phyloP scores from a whole-genome alignment of 2,888 invertebrate species.

The Lymantria dispar region DNA sequence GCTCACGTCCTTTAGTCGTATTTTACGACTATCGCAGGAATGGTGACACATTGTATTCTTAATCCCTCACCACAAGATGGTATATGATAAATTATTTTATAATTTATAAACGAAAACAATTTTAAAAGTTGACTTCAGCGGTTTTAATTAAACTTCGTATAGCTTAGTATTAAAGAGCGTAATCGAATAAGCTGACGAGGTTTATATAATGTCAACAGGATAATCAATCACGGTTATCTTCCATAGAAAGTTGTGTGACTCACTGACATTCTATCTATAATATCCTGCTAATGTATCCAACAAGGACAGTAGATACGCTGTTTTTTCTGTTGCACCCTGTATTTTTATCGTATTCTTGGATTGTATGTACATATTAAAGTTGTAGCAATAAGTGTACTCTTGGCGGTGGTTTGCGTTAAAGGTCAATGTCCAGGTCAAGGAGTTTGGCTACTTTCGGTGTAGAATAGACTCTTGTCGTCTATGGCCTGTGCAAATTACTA shows the following conservation, averaged over 20 bases:
- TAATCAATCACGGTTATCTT: constrained; percentile 33
- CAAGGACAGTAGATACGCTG: background rate
- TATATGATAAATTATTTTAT: too few species aligned
- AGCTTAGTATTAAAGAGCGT: too few species aligned
- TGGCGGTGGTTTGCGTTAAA: background rate
- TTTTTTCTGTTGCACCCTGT: background rate
- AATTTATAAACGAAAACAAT: too few species aligned
- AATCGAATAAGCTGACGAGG: background rate
- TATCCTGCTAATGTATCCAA: background rate
- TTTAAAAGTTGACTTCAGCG: too few species aligned
- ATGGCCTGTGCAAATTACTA: constrained; percentile 9
- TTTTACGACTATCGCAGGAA: too few species aligned
- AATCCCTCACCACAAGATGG: too few species aligned
- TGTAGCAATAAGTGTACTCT: background rate
- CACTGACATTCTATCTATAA: constrained; percentile 5
- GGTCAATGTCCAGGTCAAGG: constrained; percentile 3
- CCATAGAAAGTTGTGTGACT: constrained; percentile 20
- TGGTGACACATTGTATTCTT: too few species aligned
- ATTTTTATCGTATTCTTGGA: background rate
- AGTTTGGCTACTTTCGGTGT: background rate
- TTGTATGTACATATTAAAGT: background rate
- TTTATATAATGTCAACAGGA: constrained; percentile 13
- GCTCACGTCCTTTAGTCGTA: too few species aligned
- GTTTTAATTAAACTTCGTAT: too few species aligned
- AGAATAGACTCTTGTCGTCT: constrained; percentile 1